Conservation (phyloP, 2,113 vertebrate species). For the Neodontobutis hainanensis region DNA sequence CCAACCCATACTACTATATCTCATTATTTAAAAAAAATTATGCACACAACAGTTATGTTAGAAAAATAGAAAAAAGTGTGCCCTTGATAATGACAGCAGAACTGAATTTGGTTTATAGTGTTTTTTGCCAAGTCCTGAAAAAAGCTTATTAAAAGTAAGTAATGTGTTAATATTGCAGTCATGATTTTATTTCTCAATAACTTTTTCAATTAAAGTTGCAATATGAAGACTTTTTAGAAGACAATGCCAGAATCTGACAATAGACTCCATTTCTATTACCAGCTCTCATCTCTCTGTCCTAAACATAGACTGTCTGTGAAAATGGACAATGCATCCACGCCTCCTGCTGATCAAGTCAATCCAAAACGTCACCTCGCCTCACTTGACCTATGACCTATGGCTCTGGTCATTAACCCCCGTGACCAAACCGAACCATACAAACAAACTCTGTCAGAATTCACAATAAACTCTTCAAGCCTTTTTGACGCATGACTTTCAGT, state of each 20-base stretch:
- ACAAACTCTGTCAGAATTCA: no score
- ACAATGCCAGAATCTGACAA: slow-evolving; percentile 1
- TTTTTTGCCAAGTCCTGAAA: not conserved
- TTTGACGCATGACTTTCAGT: not conserved
- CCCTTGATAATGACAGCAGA: not conserved
- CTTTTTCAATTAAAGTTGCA: slow-evolving; percentile 11
- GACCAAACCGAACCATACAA: not conserved
- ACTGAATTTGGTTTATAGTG: not conserved
- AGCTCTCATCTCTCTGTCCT: not conserved
- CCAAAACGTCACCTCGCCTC: not conserved
- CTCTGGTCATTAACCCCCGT: no score
- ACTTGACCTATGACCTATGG: no score
- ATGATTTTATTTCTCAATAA: not conserved
- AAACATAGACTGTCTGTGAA: not conserved
- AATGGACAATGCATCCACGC: not conserved
- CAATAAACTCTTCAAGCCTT: not conserved
- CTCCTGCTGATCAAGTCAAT: not conserved
- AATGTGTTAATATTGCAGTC: slow-evolving; percentile 1
- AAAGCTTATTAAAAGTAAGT: slow-evolving; percentile 5
- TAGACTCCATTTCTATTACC: not conserved
- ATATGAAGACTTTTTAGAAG: not conserved
- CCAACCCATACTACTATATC: not conserved
- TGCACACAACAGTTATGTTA: not conserved
- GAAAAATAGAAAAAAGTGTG: not conserved
- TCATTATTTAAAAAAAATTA: not conserved